Evolutionary conservation across 1,140 invertebrate genomes (phyloP), one percentile per base, ranked within the genome.

Genomic region (Ephestia elutella): DNA sequence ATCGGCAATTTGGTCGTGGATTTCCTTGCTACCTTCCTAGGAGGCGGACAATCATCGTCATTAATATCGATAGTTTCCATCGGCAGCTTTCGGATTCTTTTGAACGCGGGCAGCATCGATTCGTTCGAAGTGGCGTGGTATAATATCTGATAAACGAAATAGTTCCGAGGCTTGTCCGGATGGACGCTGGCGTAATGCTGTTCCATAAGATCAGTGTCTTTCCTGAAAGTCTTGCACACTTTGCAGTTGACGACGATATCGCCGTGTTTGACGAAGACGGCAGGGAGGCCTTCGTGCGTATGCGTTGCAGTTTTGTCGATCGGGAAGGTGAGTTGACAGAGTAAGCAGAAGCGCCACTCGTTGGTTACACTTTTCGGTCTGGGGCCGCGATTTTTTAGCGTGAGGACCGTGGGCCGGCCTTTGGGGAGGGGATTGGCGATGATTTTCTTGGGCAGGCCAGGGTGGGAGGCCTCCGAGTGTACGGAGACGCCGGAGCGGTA

Each of bases 1-100:
- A 19, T 7, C 2, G 79, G 75, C 9, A 78, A 57, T 58, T 82
- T 85, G 0, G 80, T 72, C 0, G 84, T 87, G 0, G 84, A 84
- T 51, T 87, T 87, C 25, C 57, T 80, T 5, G 84, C 82, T 5
- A 76, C 67, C 56, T 64, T 68, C 56, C 73, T 79, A 0, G 19
- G 30, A 3, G 66, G 25, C 11, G 67, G 57, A 5, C 10, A 21
- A 8, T 25, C 28, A 13, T 55, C 54, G 8, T 62, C 62, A 0
- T 57, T 38, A 2, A 20, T 50, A 10, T 20, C 19, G 20, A 50
- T 21, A 50, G 49, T 50, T 20, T 44, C 38, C 1, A 18, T 17
- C 1, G 49, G 19, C 19, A 50, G 5, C 49, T 20, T 8, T 10
- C 44, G 17, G 57, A 69, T 70, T 2, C 62, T 65, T 65, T 75